These are phyloP conservation scores for Lepus oiostolus DNA, from an alignment of 2,797 vertebrate genomes.

Conservation along the genomic window DNA sequence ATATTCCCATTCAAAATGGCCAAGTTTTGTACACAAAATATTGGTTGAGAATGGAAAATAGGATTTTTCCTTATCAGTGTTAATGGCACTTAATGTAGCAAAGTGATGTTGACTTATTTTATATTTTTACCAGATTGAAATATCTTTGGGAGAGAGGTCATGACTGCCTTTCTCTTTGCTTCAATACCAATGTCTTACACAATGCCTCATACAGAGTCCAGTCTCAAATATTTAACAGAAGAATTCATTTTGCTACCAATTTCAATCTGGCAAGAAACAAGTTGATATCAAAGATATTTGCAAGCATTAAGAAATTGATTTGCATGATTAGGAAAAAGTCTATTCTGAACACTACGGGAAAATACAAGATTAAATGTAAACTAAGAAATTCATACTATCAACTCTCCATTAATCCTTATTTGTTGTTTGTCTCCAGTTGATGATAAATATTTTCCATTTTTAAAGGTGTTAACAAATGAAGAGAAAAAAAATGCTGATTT, in stretches of 20 bases:
- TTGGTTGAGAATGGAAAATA: conserved; percentile 22
- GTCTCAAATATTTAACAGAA: conserved; percentile 65
- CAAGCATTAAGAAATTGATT: conserved; percentile 67
- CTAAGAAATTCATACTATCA: conserved; percentile 51
- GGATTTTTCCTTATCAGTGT: conserved; percentile 23
- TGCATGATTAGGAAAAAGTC: conserved; percentile 46
- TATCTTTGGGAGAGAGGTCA: neutral
- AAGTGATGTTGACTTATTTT: conserved; percentile 40
- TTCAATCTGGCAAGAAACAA: conserved; percentile 43
- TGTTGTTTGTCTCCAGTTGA: conserved; percentile 55
- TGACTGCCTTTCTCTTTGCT: neutral
- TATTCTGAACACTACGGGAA: conserved; percentile 61
- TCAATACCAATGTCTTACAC: conserved; percentile 39
- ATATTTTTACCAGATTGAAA: conserved; percentile 30
- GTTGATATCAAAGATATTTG: conserved; percentile 54
- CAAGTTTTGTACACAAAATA: conserved; percentile 39
- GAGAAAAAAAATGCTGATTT: conserved; percentile 65
- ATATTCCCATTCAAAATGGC: neutral
- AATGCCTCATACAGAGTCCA: conserved; percentile 33
- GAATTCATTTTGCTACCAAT: conserved; percentile 67
- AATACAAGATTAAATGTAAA: conserved; percentile 55
- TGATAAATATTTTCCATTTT: conserved; percentile 28
- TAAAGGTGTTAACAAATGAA: conserved; percentile 60
- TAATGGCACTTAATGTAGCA: conserved; percentile 5
- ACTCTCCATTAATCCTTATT: conserved; percentile 38